Base-by-base conservation (phyloP, 2,797 vertebrate species). In the Sebastes umbrosus region DNA sequence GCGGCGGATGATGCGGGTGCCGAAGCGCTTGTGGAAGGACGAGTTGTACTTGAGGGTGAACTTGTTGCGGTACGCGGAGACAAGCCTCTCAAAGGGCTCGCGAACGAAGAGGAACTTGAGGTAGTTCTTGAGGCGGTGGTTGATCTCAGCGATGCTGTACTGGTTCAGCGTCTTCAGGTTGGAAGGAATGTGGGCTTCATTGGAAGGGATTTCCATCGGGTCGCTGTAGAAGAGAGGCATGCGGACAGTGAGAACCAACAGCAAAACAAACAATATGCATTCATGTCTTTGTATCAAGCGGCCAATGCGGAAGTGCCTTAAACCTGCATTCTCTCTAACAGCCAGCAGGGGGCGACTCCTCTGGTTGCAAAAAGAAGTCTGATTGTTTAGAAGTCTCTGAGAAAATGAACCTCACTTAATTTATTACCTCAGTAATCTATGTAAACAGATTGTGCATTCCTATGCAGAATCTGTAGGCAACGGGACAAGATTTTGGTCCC, bases 21-120 rank as follows among this genome's bases (percentile, higher is more conserved):
- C 98, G 0, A 99, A 99, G 5, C 98, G 97, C 92, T 98, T 99
- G 93, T 99, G 98, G 92, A 99, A 99, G 79, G 98, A 99, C 0
- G 97, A 98, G 95, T 99, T 99, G 95, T 99, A 99, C 90, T 99
- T 98, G 88, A 98, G 97, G 16, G 98, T 99, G 95, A 99, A 99
- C 92, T 99, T 99, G 95, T 99, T 99, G 84, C 98, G 97, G 93
- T 99, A 99, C 31, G 98, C 98, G 0, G 98, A 99, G 88, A 99
- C 98, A 91, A 99, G 96, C 87, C 98, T 93, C 95, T 99, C 98
- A 0, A 99, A 99, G 82, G 98, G 98, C 91, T 99, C 98, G 0
- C 98, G 97, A 1, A 99, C 98, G 10, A 99, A 99, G 73, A 99
- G 95, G 94, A 99, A 99, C 93, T 99, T 99, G 96, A 99, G 94